Conservation (phyloP, 2,888 invertebrate genomes). For the Dryomyza anilis region DNA sequence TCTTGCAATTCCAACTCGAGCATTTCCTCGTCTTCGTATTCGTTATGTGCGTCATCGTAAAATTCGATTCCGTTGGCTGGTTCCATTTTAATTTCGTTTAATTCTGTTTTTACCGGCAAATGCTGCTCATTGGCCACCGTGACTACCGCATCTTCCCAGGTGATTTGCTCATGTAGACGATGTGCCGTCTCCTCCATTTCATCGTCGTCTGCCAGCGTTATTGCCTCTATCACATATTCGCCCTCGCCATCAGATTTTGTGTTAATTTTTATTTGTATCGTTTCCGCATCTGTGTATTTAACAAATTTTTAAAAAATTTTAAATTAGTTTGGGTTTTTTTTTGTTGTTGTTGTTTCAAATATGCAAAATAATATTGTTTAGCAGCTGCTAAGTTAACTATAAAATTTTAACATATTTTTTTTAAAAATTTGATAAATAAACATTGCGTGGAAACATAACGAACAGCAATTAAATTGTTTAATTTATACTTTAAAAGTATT, state of each 20-base stretch:
- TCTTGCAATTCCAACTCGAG: constrained; percentile 5
- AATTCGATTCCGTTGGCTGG: neutral
- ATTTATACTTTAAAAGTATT: neutral
- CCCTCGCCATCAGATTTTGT: constrained; percentile 21
- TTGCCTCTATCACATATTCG: constrained; percentile 23
- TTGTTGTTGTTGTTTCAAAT: too few relatives aligned
- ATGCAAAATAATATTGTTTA: too few relatives aligned
- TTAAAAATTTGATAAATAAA: constrained; percentile 21
- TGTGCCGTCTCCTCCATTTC: constrained; percentile 5
- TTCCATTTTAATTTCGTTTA: constrained; percentile 9
- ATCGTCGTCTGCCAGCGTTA: constrained; percentile 20
- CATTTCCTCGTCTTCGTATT: constrained; percentile 22
- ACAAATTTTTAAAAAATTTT: constrained; percentile 29
- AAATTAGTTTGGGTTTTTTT: constrained; percentile 22
- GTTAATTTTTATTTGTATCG: constrained; percentile 31
- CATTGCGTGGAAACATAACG: constrained; percentile 31
- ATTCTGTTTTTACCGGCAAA: constrained; percentile 28
- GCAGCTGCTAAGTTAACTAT: constrained; percentile 13
- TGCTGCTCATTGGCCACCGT: constrained; percentile 36
- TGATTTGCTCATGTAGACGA: constrained; percentile 22
- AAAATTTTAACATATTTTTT: constrained; percentile 23
- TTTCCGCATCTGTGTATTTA: constrained; percentile 35
- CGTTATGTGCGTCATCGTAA: constrained; percentile 1
- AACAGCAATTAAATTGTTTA: neutral
- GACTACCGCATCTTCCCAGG: constrained; percentile 37